phyloP scores from a whole-genome alignment of 1,140 invertebrate species.

The Oncopodura yosiiana region DNA sequence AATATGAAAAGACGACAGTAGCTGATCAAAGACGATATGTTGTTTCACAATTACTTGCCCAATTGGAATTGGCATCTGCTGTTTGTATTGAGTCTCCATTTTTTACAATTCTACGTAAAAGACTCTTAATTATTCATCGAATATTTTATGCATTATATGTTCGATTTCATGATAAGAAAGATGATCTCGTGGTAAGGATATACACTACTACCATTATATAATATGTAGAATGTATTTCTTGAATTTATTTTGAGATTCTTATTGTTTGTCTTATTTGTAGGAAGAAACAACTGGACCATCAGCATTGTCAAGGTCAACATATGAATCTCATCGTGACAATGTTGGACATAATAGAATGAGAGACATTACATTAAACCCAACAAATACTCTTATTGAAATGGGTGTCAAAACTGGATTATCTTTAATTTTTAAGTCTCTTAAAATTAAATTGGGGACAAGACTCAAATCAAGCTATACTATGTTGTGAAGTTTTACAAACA shows the following conservation, averaged over 20 bases:
- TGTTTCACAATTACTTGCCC: conserved; percentile 44
- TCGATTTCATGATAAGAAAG: conserved; percentile 49
- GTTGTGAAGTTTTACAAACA: conserved; percentile 51
- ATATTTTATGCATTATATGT: conserved; percentile 50
- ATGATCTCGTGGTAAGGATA: conserved; percentile 38
- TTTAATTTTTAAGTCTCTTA: conserved; percentile 51
- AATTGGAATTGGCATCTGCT: conserved; percentile 47
- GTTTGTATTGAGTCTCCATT: conserved; percentile 50
- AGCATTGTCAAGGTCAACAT: background rate
- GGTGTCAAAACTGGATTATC: conserved; percentile 54
- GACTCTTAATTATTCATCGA: conserved; percentile 50
- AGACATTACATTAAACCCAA: conserved; percentile 38
- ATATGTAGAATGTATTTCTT: background rate
- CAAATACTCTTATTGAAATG: conserved; percentile 53
- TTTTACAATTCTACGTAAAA: conserved; percentile 46
- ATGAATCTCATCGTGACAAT: background rate
- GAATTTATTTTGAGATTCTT: background rate
- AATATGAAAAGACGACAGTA: conserved; percentile 38
- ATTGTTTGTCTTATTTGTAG: conserved; percentile 20
- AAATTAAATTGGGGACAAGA: conserved; percentile 48
- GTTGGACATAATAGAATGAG: conserved; percentile 6
- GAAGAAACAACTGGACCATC: conserved; percentile 20
- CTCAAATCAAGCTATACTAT: conserved; percentile 41
- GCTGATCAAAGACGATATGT: conserved; percentile 49
- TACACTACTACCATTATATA: background rate